Percentiles rank a stretch among this genome's conserved stretches.
phyloP scores from a whole-genome alignment of 2,888 invertebrate species.

The Idaea aversata region DNA sequence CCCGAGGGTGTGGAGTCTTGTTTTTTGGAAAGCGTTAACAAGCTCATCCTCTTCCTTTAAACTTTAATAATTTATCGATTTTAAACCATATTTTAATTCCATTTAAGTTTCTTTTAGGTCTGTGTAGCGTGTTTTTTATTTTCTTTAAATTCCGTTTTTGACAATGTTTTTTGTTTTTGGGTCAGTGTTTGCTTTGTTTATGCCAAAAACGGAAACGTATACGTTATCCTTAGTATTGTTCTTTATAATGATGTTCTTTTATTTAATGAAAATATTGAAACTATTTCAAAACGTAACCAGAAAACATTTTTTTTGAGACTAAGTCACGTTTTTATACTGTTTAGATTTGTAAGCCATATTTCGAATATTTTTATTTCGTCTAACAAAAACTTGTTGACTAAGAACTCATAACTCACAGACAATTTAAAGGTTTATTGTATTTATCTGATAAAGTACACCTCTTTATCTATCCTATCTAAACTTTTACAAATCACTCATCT shows the following conservation, averaged over 20 bases:
- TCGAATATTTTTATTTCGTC: too few relatives aligned
- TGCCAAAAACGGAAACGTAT: background rate
- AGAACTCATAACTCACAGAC: background rate
- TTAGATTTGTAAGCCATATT: too few relatives aligned
- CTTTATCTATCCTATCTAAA: background rate
- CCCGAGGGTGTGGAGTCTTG: constrained; percentile 64
- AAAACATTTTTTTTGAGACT: too few relatives aligned
- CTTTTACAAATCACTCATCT: background rate
- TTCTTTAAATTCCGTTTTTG: constrained; percentile 41
- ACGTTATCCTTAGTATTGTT: background rate
- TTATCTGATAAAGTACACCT: background rate
- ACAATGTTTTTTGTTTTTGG: constrained; percentile 32
- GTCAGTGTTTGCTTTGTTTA: constrained; percentile 18
- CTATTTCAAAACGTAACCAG: too few relatives aligned
- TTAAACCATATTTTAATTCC: constrained; percentile 34
- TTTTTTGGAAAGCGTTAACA: constrained; percentile 72
- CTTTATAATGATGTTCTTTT: background rate
- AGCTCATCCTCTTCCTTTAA: constrained; percentile 58
- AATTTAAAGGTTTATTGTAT: background rate
- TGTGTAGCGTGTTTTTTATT: constrained; percentile 27
- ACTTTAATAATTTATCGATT: constrained; percentile 40
- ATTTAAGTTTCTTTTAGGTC: constrained; percentile 35
- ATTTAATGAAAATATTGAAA: too few relatives aligned
- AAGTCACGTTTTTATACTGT: too few relatives aligned
- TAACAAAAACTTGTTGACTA: too few relatives aligned